Conservation (phyloP, 2,888 invertebrate species). For the Mimas tiliae region DNA sequence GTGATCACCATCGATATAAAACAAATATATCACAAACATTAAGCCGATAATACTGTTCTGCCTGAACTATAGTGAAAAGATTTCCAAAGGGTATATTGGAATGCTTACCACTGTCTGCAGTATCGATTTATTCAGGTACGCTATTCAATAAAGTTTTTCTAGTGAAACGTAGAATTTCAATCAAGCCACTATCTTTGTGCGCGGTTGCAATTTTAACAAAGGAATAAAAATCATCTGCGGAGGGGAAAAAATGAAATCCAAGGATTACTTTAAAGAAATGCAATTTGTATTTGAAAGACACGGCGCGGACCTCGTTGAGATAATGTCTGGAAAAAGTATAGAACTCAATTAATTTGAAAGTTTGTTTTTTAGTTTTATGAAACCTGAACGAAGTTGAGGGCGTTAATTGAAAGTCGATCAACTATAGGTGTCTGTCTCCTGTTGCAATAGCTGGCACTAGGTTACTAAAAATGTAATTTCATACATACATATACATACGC, state of each 20-base stretch:
- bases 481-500: too few relatives aligned
- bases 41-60: too few relatives aligned
- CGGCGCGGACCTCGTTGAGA: neutral
- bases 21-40: too few relatives aligned
- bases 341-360: neutral
- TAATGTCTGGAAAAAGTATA: neutral
- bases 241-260: conserved; percentile 38
- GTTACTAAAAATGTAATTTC: too few relatives aligned
- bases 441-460: too few relatives aligned
- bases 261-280: conserved; percentile 45
- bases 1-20: too few relatives aligned
- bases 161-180: conserved; percentile 55
- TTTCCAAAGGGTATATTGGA: conserved; percentile 18
- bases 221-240: conserved; percentile 55
- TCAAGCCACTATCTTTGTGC: conserved; percentile 49
- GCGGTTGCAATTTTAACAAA: conserved; percentile 46
- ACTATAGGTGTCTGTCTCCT: too few relatives aligned
- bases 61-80: neutral
- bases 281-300: conserved; percentile 42
- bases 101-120: conserved; percentile 2
- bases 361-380: neutral
- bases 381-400: neutral
- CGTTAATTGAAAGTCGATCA: neutral
- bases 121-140: conserved; percentile 17
- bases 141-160: conserved; percentile 37